Base-by-base conservation (phyloP, 1,140 invertebrate genomes). In the Dendroctonus ponderosae region DNA sequence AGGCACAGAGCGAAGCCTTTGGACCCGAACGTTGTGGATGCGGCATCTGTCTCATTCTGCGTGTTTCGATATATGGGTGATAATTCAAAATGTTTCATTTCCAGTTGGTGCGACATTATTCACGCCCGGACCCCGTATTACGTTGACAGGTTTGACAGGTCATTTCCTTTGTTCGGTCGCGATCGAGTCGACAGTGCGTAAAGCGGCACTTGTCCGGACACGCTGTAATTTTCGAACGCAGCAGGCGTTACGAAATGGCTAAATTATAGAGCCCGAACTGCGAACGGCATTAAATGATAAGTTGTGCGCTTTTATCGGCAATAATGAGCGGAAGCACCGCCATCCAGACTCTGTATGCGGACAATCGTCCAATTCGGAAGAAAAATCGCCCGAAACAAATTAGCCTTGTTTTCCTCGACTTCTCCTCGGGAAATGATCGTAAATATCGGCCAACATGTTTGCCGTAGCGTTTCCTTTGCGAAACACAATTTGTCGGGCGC, bases 71-170 rank as follows among this genome's bases (percentile, higher is more conserved):
- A 26, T 26, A 48, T 38, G 12, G 56, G 8, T 26, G 40, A 42
- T 58, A 58, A 58, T 12, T 58, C 56, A 58, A 58, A 11, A 12
- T 12, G 41, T 39, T 7, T 58, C 38, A 58, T 58, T 58, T 58
- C 56, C 15, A 15, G 38, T n/a, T 40, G 38, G n/a, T n/a, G n/a
- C n/a, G 26, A 42, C 12, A 15, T 58, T 43, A 43, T 43, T 58
- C 56, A 58, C 40, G 38, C 37, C 15, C 14, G 38, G 38, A 38
- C 52, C 14, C 52, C 9, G 37, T 38, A 54, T 52, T 38, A 48
- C 40, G 53, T 65, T 54, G 62, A 65, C 62, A 65, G 41, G 42
- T 57, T 46, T 65, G 62, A 65, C 62, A 65, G 62, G 51, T 58
- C 53, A 65, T 65, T 65, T 65, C 62, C 62, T 46, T 39, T 43